phyloP scores from a whole-genome alignment of 2,797 vertebrate species.

The Gadopsis marmoratus region DNA sequence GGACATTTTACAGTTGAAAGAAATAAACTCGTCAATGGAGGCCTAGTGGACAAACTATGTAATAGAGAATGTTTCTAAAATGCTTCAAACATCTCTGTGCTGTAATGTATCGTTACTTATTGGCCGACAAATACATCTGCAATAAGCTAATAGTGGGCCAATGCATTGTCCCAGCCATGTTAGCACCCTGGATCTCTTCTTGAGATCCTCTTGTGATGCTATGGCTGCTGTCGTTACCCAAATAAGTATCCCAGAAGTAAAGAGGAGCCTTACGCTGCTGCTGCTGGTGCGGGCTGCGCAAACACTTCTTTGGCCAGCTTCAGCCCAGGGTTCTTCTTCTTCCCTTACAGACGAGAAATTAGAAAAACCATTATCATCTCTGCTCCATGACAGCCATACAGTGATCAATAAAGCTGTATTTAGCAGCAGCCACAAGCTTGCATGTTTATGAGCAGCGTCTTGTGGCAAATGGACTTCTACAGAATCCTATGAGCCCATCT shows the following conservation, averaged over 20 bases:
- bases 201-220: neutral
- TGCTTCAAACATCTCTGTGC: neutral
- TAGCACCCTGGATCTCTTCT: neutral
- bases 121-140: neutral
- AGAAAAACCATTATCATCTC: conserved; percentile 28
- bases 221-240: neutral
- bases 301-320: conserved; percentile 95
- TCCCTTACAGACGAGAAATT: conserved; percentile 81
- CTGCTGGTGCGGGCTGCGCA: conserved; percentile 88
- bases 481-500: neutral
- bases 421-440: conserved; percentile 4
- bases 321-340: conserved; percentile 92
- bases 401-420: conserved; percentile 18
- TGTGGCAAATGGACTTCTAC: conserved; percentile 13
- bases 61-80: neutral
- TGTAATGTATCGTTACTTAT: neutral
- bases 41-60: too few relatives aligned
- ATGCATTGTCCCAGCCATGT: neutral
- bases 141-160: neutral
- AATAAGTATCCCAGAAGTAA: neutral
- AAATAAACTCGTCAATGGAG: neutral
- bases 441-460: neutral
- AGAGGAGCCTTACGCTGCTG: conserved; percentile 87
- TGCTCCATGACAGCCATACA: too few relatives aligned
- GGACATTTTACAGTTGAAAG: too few relatives aligned